These are phyloP conservation scores for Peribatodes rhomboidaria DNA, from an alignment of 2,888 invertebrate species.

Conservation along the genomic window DNA sequence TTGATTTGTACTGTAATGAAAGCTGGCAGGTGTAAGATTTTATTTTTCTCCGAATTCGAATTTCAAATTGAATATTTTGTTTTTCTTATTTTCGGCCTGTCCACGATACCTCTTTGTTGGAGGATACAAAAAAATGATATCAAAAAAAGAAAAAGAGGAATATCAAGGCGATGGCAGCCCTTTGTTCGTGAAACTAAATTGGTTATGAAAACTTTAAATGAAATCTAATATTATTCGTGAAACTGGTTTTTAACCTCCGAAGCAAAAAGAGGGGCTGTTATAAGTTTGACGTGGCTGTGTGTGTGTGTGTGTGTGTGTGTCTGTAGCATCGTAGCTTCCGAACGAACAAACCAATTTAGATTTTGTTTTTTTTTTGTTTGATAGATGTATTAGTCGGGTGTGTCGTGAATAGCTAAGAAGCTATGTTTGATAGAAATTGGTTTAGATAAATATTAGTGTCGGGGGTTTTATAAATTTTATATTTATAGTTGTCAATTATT, in stretches of 20 bases:
- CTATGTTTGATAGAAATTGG: too few species aligned
- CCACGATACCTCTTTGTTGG: slow-evolving; percentile 27
- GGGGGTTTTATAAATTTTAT: neutral
- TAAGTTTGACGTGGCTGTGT: too few species aligned
- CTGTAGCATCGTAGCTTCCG: too few species aligned
- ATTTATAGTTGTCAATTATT: neutral
- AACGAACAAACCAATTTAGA: too few species aligned
- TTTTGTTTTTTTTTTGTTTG: too few species aligned
- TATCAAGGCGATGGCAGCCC: slow-evolving; percentile 19
- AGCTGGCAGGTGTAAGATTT: slow-evolving; percentile 39
- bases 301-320: too few species aligned
- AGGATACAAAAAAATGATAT: slow-evolving; percentile 3
- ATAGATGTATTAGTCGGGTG: too few species aligned
- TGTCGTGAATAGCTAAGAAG: too few species aligned
- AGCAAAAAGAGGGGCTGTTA: too few species aligned
- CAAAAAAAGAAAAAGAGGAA: slow-evolving; percentile 11
- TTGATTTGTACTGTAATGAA: slow-evolving; percentile 41
- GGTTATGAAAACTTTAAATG: slow-evolving; percentile 17
- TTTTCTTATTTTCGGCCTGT: slow-evolving; percentile 30
- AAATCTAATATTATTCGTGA: too few species aligned
- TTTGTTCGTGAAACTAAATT: slow-evolving; percentile 22
- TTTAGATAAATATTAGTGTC: too few species aligned
- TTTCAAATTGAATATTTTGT: slow-evolving; percentile 36
- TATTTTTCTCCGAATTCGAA: slow-evolving; percentile 33
- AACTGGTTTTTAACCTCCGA: too few species aligned